phyloP scores from a whole-genome alignment of 2,113 vertebrate genomes.

The Argyrosomus japonicus region DNA sequence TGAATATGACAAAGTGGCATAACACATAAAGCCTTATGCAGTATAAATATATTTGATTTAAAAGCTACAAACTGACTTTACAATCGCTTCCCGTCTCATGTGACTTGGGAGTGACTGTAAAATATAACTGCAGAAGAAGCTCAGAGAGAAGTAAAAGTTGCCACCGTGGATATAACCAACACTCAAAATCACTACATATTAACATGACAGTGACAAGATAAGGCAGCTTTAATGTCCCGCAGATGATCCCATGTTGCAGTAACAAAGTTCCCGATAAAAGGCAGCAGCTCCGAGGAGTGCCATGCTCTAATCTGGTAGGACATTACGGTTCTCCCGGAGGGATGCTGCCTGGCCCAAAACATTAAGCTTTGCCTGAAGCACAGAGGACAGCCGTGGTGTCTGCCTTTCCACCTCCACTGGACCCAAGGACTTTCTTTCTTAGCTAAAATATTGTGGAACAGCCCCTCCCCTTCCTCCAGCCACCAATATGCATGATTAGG shows the following conservation, averaged over 20 bases:
- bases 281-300: conserved; percentile 62
- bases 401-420: conserved; percentile 54
- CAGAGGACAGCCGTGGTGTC: conserved; percentile 51
- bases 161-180: conserved; percentile 14
- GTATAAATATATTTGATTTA: neutral
- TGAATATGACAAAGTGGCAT: neutral
- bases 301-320: conserved; percentile 73
- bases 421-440: conserved; percentile 49
- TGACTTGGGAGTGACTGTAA: neutral
- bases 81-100: neutral
- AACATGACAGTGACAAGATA: conserved; percentile 62
- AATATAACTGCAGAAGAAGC: neutral
- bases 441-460: conserved; percentile 50
- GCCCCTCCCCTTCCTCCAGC: conserved; percentile 23
- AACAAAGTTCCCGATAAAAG: conserved; percentile 69
- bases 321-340: conserved; percentile 66
- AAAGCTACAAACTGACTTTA: neutral
- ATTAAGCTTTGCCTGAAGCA: conserved; percentile 70
- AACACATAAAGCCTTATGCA: neutral
- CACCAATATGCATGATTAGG: conserved; percentile 58
- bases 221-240: conserved; percentile 65
- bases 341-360: conserved; percentile 61
- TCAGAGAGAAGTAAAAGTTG: conserved; percentile 9
- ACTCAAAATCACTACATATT: conserved; percentile 46
- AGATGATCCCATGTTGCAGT: conserved; percentile 71